A percentile compares a stretch with the other conserved stretches of the same genome.
phyloP scores from a whole-genome alignment of 2,113 vertebrate genomes.

The Procapra przewalskii region DNA sequence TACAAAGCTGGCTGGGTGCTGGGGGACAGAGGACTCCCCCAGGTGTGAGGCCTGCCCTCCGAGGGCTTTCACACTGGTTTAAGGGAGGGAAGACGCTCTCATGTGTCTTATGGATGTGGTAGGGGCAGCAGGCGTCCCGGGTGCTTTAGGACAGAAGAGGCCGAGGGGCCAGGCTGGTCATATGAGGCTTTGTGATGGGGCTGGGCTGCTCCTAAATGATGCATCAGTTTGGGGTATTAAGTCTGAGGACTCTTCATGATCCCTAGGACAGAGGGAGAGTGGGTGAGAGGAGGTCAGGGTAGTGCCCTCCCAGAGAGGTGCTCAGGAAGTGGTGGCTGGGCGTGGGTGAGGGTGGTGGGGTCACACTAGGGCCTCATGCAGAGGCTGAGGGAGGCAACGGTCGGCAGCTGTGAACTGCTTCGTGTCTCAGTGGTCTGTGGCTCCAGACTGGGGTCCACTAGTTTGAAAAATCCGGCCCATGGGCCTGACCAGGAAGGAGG shows the following conservation, averaged over 20 bases:
- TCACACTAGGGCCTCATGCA: neutral
- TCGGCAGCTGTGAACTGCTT: neutral
- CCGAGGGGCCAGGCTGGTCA: neutral
- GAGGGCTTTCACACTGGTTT: neutral
- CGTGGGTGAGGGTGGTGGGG: rapidly evolving
- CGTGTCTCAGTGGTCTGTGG: neutral
- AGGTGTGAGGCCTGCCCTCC: neutral
- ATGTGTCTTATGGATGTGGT: neutral
- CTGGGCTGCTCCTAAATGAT: neutral
- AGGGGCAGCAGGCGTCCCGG: neutral
- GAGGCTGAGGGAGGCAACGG: too few species aligned
- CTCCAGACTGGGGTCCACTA: too few species aligned
- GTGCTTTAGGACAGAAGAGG: neutral
- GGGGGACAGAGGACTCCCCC: neutral
- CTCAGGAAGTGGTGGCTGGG: neutral
- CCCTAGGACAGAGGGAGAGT: neutral
- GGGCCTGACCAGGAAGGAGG: neutral
- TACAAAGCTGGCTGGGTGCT: neutral
- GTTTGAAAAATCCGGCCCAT: neutral
- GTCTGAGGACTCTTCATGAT: neutral
- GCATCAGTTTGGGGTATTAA: neutral
- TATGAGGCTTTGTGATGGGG: neutral
- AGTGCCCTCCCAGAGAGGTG: neutral
- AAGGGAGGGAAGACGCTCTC: neutral
- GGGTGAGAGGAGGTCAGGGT: neutral